Base-by-base conservation (phyloP, 2,113 vertebrate genomes). In the Arizona elegans region DNA sequence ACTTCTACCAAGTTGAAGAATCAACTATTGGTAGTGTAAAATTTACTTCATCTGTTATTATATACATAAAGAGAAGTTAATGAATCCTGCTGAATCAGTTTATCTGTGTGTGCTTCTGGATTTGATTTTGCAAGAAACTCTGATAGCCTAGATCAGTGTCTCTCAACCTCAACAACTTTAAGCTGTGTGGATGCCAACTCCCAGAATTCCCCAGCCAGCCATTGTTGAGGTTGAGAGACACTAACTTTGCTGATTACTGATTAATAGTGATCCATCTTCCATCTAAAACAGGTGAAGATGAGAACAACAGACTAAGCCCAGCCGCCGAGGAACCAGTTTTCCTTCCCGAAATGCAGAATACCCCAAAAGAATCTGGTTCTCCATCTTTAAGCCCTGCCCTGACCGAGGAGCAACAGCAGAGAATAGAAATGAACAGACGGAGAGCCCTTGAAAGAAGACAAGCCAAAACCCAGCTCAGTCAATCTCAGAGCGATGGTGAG, bases 381-480 rank as follows among this genome's bases (percentile, higher is more conserved):
- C 65, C 94, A 87, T 90, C 95, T 81, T 95, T 96, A 0, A 97
- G 95, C 0, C 88, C 97, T 0, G 95, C 94, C 0, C 97, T 99
- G 23, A 99, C 98, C 0, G 98, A 98, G 94, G 98, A 99, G 95
- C 98, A 99, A 87, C 98, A 96, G 0, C 87, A 93, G 90, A 98
- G 98, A 88, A 99, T 99, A 43, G 97, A 97, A 96, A 98, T 96
- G 94, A 99, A 99, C 97, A 97, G 98, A 93, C 98, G 96, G 96
- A 96, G 97, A 13, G 99, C 99, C 1, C 97, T 99, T 97, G 98
- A 99, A 95, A 98, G 97, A 33, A 96, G 98, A 90, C 97, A 98
- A 52, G 98, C 98, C 0, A 98, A 98, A 92, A 96, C 97, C 91
- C 97, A 98, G 95, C 95, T 88, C 92, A 98, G 98, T 98, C 97